Base-by-base conservation (phyloP, 1,140 invertebrate species). In the Drosophila truncata region DNA sequence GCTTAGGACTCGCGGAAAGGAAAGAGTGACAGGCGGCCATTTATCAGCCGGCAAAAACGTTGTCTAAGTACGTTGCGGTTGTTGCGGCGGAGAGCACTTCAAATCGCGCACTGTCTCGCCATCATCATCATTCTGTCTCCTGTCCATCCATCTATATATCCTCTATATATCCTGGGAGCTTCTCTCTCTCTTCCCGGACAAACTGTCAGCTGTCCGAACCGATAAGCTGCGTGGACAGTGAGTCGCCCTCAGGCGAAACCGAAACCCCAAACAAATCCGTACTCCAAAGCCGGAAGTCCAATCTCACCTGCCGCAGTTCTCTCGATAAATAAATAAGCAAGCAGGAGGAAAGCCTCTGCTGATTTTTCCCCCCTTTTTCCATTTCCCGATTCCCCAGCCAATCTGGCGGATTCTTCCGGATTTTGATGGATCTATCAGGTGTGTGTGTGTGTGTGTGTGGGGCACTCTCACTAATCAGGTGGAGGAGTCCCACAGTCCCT, bases 61-160 rank as follows among this genome's bases (percentile, higher is more conserved):
- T 86, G 69, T 81, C 73, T 77, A 81, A 88, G 84, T 90, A 72
- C 64, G 77, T 66, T 84, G 84, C 85, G 85, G 80, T 78, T 76
- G 47, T 31, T 50, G 74, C 73, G 70, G 72, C 79, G 59, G 62
- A 60, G 31, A 65, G 64, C 64, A 80, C 72, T 87, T 84, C 60
- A 80, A 77, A 78, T 79, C 41, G 62, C 35, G 62, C 47, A 49
- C 64, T 60, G 54, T 60, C 73, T 54, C 55, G 62, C 72, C 52
- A 70, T 78, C 55, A 69, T 67, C 58, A 50, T 57, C 35, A 9
- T 25, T 23, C 39, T 4, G 25, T 16, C 14, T 57, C 49, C 55
- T 25, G 47, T 41, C 39, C 50, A 58, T 23, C 29, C 18, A 20
- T 47, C 39, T 27, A 61, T 42, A 37, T 37, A 47, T 47, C 46